phyloP scores from a whole-genome alignment of 2,113 vertebrate genomes.

The Cryptoleucopteryx plumbea region DNA sequence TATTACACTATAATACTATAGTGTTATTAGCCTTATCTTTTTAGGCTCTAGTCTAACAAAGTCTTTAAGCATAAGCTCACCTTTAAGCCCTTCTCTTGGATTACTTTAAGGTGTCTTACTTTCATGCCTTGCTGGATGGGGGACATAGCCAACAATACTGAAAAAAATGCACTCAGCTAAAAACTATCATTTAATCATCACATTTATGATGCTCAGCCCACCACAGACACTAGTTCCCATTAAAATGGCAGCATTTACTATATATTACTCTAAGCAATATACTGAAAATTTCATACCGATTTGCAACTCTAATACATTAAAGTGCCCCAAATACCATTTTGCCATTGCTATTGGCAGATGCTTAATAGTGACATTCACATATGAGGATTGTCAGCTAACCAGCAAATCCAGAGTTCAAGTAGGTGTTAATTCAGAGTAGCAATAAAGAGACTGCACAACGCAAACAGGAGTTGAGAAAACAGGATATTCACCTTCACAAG shows the following conservation, averaged over 20 bases:
- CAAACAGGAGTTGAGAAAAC: not conserved
- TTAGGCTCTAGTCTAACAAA: not conserved
- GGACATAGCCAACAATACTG: not conserved
- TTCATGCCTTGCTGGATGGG: not conserved
- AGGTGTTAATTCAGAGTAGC: not conserved
- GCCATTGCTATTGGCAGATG: not conserved
- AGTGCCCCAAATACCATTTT: not conserved
- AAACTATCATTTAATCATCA: not conserved
- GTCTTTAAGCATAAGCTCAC: not conserved
- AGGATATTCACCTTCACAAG: not conserved
- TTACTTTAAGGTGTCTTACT: not conserved
- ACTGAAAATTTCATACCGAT: not conserved
- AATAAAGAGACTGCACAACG: not conserved
- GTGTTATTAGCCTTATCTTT: not conserved
- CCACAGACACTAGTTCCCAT: not conserved
- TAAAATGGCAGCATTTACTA: constrained; percentile 13
- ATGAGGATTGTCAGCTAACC: not conserved
- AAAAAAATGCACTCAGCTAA: not conserved
- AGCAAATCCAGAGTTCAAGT: not conserved
- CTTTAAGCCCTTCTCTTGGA: not conserved
- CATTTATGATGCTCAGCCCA: not conserved
- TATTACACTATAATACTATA: not conserved
- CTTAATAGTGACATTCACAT: not conserved
- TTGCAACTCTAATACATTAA: not conserved
- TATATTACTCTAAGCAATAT: not conserved